Evolutionary conservation across 2,888 invertebrate genomes (phyloP).

Genomic region (Aquatica leii): DNA sequence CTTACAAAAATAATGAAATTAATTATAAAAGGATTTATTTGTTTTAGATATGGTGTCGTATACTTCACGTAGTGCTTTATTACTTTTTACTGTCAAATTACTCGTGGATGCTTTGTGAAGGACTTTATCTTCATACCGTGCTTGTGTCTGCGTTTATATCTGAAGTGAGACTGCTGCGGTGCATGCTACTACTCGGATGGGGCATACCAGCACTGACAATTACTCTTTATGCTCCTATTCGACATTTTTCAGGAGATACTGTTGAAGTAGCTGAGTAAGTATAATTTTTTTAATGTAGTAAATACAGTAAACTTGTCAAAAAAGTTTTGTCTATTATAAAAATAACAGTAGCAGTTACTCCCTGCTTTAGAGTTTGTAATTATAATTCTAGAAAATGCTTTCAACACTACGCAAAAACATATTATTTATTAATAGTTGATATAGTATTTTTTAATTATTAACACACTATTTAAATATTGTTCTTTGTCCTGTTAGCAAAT

Average conservation of each 20-base stretch:
- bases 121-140: conserved; percentile 92
- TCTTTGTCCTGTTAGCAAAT: too few relatives aligned
- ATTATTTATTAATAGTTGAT: too few relatives aligned
- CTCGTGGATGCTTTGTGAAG: conserved; percentile 97
- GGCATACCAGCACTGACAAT: conserved; percentile 75
- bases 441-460: too few relatives aligned
- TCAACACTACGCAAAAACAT: too few relatives aligned
- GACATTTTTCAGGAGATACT: conserved; percentile 64
- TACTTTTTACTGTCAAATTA: conserved; percentile 92
- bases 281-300: too few relatives aligned
- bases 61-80: conserved; percentile 82
- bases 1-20: too few relatives aligned
- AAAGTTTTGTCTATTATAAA: too few relatives aligned
- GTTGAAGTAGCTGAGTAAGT: conserved; percentile 69
- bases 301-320: too few relatives aligned
- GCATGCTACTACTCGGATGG: conserved; percentile 89
- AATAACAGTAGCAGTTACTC: too few relatives aligned
- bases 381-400: too few relatives aligned
- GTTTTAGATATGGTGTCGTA: conserved; percentile 79
- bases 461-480: too few relatives aligned
- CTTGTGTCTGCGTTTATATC: conserved; percentile 91
- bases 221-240: conserved; percentile 71
- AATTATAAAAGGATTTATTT: conserved; percentile 21
- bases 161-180: conserved; percentile 83
- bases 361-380: too few relatives aligned